Conservation (phyloP, 2,888 invertebrate species). For the Rhimphoctona megacephalus region DNA sequence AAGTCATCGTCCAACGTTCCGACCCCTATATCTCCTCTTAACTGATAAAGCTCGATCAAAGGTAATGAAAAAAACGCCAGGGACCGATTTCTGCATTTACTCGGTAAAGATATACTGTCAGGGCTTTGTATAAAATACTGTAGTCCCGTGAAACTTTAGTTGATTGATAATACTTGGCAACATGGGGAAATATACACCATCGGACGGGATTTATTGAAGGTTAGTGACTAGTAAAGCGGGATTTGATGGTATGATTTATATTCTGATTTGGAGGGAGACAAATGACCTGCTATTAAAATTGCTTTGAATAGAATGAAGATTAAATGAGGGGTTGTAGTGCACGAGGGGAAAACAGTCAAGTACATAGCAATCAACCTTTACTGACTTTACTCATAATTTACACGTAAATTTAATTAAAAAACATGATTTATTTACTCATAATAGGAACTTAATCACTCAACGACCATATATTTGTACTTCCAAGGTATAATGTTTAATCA, state of each 20-base stretch:
- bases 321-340: neutral
- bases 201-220: neutral
- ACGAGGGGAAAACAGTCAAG: neutral
- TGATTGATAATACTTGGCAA: slow-evolving; percentile 14
- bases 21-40: neutral
- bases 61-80: slow-evolving; percentile 11
- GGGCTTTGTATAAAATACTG: neutral
- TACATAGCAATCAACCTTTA: neutral
- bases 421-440: neutral
- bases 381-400: neutral
- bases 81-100: slow-evolving; percentile 4
- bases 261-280: neutral
- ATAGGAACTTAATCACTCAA: neutral
- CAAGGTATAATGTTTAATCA: neutral
- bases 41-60: slow-evolving; percentile 38
- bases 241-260: slow-evolving; percentile 16
- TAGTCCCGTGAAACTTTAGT: neutral
- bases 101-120: neutral
- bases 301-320: neutral
- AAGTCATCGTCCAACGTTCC: slow-evolving; percentile 48
- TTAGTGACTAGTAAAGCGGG: neutral
- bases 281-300: neutral
- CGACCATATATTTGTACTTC: neutral
- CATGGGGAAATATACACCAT: neutral
- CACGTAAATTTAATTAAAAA: neutral